Conservation (phyloP, 2,113 vertebrate species). For the Odontesthes bonariensis region DNA sequence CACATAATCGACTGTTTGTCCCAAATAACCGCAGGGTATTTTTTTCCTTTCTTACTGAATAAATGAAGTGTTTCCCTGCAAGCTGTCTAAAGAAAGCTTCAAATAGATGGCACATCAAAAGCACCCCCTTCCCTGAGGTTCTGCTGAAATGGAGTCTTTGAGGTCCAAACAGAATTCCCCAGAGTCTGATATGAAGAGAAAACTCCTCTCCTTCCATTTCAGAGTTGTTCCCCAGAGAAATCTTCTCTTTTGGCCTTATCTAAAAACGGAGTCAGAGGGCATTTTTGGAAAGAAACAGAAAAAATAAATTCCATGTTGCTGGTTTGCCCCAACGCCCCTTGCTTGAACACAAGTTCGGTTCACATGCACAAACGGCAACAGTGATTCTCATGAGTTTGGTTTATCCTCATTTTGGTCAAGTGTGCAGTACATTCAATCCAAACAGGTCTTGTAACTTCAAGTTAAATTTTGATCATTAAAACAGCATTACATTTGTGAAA, state of each 20-base stretch:
- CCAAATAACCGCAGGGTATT: not conserved
- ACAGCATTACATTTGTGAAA: too few relatives aligned
- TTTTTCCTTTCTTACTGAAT: not conserved
- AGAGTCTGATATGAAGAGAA: conserved; percentile 25
- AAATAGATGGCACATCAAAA: conserved; percentile 27
- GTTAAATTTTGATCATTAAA: too few relatives aligned
- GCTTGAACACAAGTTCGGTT: not conserved
- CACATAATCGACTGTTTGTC: conserved; percentile 35
- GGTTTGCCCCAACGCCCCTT: not conserved
- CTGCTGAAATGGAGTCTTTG: conserved; percentile 21
- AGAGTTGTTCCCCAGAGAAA: conserved; percentile 22
- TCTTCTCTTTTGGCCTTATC: not conserved
- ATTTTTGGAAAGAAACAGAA: conserved; percentile 22
- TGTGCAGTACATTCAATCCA: not conserved
- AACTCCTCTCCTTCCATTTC: conserved; percentile 12
- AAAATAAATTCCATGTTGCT: conserved; percentile 36
- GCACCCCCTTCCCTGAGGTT: not conserved
- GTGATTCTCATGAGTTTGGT: not conserved
- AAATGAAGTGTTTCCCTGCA: conserved; percentile 13
- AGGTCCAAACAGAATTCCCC: conserved; percentile 28
- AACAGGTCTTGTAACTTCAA: too few relatives aligned
- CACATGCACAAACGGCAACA: not conserved
- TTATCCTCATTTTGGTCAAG: not conserved
- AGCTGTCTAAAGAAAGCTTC: conserved; percentile 4
- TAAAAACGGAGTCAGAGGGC: conserved; percentile 9